These are phyloP conservation scores for Sarcophaga bullata DNA, from an alignment of 1,140 invertebrate genomes.

Conservation along the genomic window DNA sequence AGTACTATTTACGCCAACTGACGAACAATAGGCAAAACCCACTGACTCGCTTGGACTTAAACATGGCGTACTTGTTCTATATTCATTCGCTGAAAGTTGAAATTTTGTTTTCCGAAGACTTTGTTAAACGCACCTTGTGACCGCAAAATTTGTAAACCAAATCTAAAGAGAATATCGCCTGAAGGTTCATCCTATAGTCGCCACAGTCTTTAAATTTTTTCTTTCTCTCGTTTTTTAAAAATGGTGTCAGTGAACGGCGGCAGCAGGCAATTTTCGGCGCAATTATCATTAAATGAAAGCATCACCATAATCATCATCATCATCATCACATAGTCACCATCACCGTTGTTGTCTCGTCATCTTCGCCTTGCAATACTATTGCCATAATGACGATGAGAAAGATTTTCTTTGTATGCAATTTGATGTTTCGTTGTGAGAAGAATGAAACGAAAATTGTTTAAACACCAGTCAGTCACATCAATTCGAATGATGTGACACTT, in stretches of 20 bases:
- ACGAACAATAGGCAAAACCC: no score
- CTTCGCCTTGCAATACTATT: background rate
- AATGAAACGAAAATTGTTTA: conserved; percentile 9
- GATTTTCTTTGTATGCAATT: background rate
- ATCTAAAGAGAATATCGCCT: background rate
- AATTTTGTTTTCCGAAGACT: no score
- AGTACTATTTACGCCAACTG: no score
- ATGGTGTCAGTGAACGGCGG: conserved; percentile 39
- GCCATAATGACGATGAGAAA: background rate
- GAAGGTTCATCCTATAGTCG: background rate
- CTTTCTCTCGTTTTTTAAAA: conserved; percentile 8
- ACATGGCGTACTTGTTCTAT: no score
- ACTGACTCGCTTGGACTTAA: no score
- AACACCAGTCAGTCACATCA: conserved; percentile 52
- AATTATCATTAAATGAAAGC: conserved; percentile 39
- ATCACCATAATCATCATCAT: conserved; percentile 43
- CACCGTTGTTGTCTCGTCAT: conserved; percentile 39
- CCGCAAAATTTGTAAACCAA: no score
- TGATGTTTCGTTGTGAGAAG: background rate
- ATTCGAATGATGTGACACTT: conserved; percentile 65
- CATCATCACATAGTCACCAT: conserved; percentile 52
- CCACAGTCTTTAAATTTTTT: background rate
- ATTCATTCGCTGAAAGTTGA: no score
- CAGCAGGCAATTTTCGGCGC: conserved; percentile 38
- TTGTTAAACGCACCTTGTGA: no score